Base-by-base conservation (phyloP, 1,140 invertebrate species). In the Drosophila albomicans region DNA sequence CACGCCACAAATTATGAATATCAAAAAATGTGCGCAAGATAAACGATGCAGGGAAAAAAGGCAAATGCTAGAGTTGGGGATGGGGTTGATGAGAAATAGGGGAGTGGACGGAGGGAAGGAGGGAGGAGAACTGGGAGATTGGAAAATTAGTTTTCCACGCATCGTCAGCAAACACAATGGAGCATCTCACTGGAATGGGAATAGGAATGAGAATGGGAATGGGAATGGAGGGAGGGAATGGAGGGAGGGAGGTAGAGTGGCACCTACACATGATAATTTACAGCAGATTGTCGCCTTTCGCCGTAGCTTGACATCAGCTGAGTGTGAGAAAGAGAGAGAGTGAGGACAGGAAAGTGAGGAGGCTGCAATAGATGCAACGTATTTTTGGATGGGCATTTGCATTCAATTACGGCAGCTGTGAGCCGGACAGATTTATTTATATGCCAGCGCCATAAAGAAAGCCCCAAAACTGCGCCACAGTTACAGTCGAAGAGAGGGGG, bases 1-100 rank as follows among this genome's bases (percentile, higher is more conserved):
- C 84, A 88, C 85, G 84, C 85, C 84, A 89, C 84, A 78, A 88
- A 89, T 88, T 88, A 88, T 88, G 84, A 88, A 89, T 87, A 87
- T 84, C 84, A 82, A 73, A 71, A 54, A 25, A 25, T 75, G 63
- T 73, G 72, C 75, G 66, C 51, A 88, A 84, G 77, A 82, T 78
- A 76, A 81, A 88, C 76, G 84, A 82, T 63, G 67, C 84, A 80
- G 80, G 84, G 75, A 82, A 84, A 78, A 25, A 25, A 25, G 20
- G 59, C 54, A 20, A 25, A 62, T 25, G 16, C 20, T 5, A 45
- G 43, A 11, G 11, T n/a, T 7, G 57, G 28, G 38, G 38, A 32
- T 59, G 20, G 57, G 25, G 25, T 32, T 32, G 30, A 5, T 32
- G 35, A 7, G 35, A 8, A 5, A 2, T 28, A 20, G 20, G 45